These are phyloP conservation scores for Eucidaris tribuloides DNA, from an alignment of 35 echinoderm and acorn worm species.

Conservation along the genomic window DNA sequence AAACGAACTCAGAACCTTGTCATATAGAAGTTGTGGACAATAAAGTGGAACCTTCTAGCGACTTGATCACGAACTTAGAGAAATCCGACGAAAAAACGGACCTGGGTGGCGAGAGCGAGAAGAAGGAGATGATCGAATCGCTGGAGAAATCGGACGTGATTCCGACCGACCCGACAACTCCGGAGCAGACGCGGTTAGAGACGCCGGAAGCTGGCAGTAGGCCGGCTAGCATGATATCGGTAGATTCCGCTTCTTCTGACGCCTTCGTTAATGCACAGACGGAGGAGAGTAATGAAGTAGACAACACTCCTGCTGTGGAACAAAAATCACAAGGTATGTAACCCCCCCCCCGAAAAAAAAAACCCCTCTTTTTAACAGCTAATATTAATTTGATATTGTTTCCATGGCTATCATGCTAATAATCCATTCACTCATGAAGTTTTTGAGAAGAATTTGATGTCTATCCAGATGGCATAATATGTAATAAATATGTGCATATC, in stretches of 20 bases:
- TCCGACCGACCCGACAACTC: neutral
- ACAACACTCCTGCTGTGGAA: slow-evolving; percentile 8
- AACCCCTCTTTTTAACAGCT: no score
- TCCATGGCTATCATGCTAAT: no score
- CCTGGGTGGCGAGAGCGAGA: neutral
- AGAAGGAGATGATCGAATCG: neutral
- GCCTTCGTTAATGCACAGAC: neutral
- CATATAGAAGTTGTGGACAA: slow-evolving; percentile 20
- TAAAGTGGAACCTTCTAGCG: neutral
- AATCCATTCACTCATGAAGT: no score
- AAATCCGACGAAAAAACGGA: neutral
- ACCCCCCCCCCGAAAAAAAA: no score
- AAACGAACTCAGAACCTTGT: neutral
- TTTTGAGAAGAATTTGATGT: no score
- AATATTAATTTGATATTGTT: no score
- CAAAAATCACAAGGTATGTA: slow-evolving; percentile 7
- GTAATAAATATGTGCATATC: no score
- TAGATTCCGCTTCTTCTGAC: slow-evolving; percentile 5
- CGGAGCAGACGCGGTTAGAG: neutral
- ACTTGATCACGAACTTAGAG: neutral
- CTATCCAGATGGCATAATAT: no score
- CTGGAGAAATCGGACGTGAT: neutral
- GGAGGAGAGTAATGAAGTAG: neutral
- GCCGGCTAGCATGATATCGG: neutral
- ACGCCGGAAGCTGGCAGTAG: neutral